Evolutionary conservation across 2,113 vertebrate species (phyloP), one percentile per base, ranked within the genome.

Genomic region (Prietella phreatophila): DNA sequence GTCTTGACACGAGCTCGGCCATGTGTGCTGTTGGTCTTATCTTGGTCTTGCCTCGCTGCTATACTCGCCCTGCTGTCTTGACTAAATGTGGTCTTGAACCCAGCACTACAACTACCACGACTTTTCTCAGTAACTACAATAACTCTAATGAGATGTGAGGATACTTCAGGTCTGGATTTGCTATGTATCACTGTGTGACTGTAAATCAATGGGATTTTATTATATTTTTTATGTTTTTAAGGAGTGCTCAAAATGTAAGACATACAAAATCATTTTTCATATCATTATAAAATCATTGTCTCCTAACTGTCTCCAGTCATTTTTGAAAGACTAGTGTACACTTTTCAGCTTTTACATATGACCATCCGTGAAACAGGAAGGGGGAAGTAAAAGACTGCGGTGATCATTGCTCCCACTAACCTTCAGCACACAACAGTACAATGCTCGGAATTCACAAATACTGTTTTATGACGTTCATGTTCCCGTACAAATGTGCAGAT

Each of bases 301-400:
- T 73, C 3, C 19, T 73, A 36, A 71, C 30, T 4, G 30, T 1
- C 15, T 55, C 13, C 50, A 30, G 5, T 55, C 27, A 55, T 84
- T 81, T 81, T 55, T 85, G 17, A 47, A 58, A 1, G 33, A 22
- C 25, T 82, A 27, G 22, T 55, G 53, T 82, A 60, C 30, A 50
- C 65, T 53, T 60, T 60, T 50, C 36, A 75, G 30, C 5, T 65
- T 53, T 85, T 87, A 76, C 58, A 89, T 50, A 50, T 89, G 63
- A 56, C 76, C 36, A 27, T 30, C 55, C 39, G 8, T 61, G 15
- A n/a, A 88, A 87, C 63, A 86, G 22, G 75, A 69, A 82, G 58
- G n/a, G 58, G 33, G 81, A 86, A 85, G 83, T 87, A 69, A 50
- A 78, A 85, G 79, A 65, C 63, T 67, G 69, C n/a, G 25, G 47